Percentiles rank a stretch among this genome's conserved stretches.
Evolutionary conservation across 1,140 invertebrate species (phyloP).

Genomic region (Drosophila littoralis): DNA sequence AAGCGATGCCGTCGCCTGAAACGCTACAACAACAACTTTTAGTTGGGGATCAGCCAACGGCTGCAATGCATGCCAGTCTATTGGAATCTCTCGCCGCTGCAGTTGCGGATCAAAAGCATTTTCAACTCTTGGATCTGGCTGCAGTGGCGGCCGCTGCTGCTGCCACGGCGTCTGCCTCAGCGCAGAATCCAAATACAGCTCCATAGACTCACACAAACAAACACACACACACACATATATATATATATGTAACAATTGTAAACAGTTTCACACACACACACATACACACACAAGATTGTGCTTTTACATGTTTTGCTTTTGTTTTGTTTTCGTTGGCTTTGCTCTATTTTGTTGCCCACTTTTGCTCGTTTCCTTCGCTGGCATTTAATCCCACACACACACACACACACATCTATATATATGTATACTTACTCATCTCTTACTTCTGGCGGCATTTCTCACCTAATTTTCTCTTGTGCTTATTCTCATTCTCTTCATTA

Average conservation of each 20-base stretch:
- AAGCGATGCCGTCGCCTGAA: conserved; percentile 57
- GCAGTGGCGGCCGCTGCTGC: conserved; percentile 69
- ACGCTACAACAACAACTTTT: conserved; percentile 52
- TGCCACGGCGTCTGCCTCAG: conserved; percentile 60
- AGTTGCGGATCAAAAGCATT: conserved; percentile 75
- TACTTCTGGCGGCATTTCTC: no score
- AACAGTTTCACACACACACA: conserved; percentile 21
- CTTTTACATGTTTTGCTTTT: conserved; percentile 17
- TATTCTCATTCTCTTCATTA: no score
- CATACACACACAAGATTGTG: conserved; percentile 28
- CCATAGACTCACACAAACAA: conserved; percentile 41
- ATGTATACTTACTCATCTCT: background rate
- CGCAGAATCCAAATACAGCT: conserved; percentile 59
- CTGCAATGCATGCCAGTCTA: conserved; percentile 70
- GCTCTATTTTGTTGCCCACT: background rate
- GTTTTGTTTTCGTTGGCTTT: no score
- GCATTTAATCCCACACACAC: conserved; percentile 7
- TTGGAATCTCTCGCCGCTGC: conserved; percentile 71
- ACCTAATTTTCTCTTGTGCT: no score
- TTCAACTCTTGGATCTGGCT: conserved; percentile 75
- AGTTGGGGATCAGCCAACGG: conserved; percentile 53
- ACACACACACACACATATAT: conserved; percentile 3
- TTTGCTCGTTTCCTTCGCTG: background rate
- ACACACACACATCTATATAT: conserved; percentile 14
- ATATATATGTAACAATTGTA: conserved; percentile 26